Base-by-base conservation (phyloP, 2,113 vertebrate genomes). In the Burhinus oedicnemus region DNA sequence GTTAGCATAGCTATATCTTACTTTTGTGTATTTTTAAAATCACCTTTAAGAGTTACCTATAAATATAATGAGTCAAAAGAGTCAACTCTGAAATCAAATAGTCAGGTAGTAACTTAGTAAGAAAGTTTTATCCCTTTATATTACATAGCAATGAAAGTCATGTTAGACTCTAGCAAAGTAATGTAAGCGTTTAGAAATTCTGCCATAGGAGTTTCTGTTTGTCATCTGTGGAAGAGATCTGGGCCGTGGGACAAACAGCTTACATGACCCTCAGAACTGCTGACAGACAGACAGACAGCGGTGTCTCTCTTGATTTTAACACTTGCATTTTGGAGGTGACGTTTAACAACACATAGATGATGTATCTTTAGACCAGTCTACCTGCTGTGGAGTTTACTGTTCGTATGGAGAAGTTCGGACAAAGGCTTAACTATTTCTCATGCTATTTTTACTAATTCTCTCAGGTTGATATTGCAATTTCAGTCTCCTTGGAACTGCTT, bases 361-460 rank as follows among this genome's bases (percentile, higher is more conserved):
- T 26, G 14, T 29, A 40, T 34, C 36, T 85, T 89, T 57, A 64
- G 62, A 23, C 30, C 78, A 83, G 30, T 36, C 57, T 84, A 71
- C 61, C 47, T 82, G 40, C 70, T 69, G 15, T 74, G 34, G 44
- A 82, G 26, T 60, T 86, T 58, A 55, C 26, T 40, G 5, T 58
- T 86, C 5, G 5, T n/a, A 60, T n/a, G 40, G 26, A 71, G 29
- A 90, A 92, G 65, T 52, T 36, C 51, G 22, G 23, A 69, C 6
- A 84, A 90, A 82, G 20, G 13, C 87, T 78, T 78, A 90, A 68
- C 68, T 38, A 76, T 77, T 92, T 75, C 23, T 83, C 40, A 64
- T 40, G 16, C 27, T 81, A 62, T 55, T 94, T 91, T 95, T 88
- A 60, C 25, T 75, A 57, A 61, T 87, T 97, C 54, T 80, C 17